phyloP scores from a whole-genome alignment of 2,113 vertebrate genomes.

The Myxocyprinus asiaticus region DNA sequence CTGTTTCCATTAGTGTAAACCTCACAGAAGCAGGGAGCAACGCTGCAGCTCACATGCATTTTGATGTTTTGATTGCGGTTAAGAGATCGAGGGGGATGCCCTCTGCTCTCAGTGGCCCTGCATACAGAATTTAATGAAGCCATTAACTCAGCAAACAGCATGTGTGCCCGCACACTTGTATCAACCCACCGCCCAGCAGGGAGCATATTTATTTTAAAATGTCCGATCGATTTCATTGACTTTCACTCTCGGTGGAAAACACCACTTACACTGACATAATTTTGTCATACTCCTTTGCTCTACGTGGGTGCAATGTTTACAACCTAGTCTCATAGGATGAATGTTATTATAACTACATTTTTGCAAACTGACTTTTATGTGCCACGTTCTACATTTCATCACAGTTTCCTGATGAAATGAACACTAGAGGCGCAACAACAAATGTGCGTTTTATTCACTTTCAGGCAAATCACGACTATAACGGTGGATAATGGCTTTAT shows the following conservation, averaged over 20 bases:
- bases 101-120: slow-evolving; percentile 11
- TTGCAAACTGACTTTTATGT: too few relatives aligned
- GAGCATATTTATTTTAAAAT: slow-evolving; percentile 48
- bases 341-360: too few relatives aligned
- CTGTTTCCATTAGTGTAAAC: slow-evolving; percentile 1
- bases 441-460: too few relatives aligned
- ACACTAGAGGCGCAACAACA: too few relatives aligned
- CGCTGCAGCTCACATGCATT: slow-evolving; percentile 32
- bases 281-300: not conserved
- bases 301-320: not conserved
- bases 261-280: not conserved
- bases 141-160: slow-evolving; percentile 44
- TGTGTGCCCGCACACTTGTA: slow-evolving; percentile 10
- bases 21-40: not conserved
- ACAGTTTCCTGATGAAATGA: too few relatives aligned
- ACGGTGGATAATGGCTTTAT: too few relatives aligned
- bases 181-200: slow-evolving; percentile 28
- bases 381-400: too few relatives aligned
- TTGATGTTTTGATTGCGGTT: slow-evolving; percentile 25
- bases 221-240: slow-evolving; percentile 37
- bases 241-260: slow-evolving; percentile 10
- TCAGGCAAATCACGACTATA: too few relatives aligned
- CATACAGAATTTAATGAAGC: slow-evolving; percentile 46
- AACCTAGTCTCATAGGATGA: not conserved
- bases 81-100: slow-evolving; percentile 1